Conservation (phyloP, 2,888 invertebrate genomes). For the Cybosia mesomella region DNA sequence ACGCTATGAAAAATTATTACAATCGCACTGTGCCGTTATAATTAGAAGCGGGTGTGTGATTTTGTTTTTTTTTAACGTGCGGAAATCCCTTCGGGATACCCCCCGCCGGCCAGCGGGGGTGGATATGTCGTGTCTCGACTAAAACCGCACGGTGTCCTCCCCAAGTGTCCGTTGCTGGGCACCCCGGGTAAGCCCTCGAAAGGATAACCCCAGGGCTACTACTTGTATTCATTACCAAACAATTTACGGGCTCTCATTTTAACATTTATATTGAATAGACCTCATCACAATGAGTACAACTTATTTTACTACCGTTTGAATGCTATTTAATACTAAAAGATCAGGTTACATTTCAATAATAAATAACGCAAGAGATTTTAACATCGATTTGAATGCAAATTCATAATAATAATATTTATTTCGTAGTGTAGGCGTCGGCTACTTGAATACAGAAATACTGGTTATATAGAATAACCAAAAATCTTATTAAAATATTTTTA, state of each 20-base stretch:
- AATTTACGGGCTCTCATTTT: slow-evolving; percentile 12
- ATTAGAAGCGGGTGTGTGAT: no score
- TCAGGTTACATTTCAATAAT: slow-evolving; percentile 36
- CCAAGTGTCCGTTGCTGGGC: no score
- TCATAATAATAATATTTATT: slow-evolving; percentile 27
- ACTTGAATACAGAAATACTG: background rate
- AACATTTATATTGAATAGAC: slow-evolving; percentile 9
- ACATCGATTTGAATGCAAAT: slow-evolving; percentile 38
- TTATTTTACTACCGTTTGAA: slow-evolving; percentile 37
- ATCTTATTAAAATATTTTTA: slow-evolving; percentile 7
- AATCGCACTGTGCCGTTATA: no score
- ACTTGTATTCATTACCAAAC: slow-evolving; percentile 8
- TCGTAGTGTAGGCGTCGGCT: slow-evolving; percentile 33
- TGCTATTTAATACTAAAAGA: slow-evolving; percentile 29
- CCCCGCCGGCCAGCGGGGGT: no score
- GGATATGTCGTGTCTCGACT: no score
- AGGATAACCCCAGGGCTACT: no score
- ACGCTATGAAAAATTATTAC: no score
- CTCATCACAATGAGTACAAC: slow-evolving; percentile 9
- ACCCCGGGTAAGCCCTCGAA: no score
- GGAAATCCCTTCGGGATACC: no score
- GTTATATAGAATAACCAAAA: slow-evolving; percentile 4
- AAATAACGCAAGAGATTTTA: slow-evolving; percentile 38
- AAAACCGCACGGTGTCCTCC: no score
- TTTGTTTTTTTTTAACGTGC: no score